These are phyloP conservation scores for Baronia brevicornis DNA, from an alignment of 2,888 invertebrate genomes.

Conservation along the genomic window DNA sequence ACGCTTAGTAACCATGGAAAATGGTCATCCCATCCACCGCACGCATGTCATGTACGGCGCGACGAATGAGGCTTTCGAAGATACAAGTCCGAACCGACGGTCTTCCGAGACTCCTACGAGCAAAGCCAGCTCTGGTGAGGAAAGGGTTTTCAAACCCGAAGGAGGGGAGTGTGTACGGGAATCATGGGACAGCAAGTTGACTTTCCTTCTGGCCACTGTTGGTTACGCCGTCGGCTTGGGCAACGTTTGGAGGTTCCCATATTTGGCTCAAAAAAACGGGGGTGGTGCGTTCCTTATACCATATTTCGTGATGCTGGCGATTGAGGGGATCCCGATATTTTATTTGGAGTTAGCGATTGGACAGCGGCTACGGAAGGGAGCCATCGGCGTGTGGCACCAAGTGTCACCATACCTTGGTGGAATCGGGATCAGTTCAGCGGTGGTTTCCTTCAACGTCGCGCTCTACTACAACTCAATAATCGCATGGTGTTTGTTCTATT, in stretches of 20 bases:
- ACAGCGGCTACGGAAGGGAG: constrained; percentile 93
- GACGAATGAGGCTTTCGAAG: constrained; percentile 87
- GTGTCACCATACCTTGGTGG: constrained; percentile 92
- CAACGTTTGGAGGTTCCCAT: constrained; percentile 97
- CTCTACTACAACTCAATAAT: constrained; percentile 98
- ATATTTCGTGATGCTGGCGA: constrained; percentile 94
- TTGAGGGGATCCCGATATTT: constrained; percentile 97
- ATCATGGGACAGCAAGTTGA: constrained; percentile 95
- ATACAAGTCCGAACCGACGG: constrained; percentile 60
- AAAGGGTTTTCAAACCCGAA: constrained; percentile 80
- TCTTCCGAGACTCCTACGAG: constrained; percentile 69
- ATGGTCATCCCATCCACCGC: constrained; percentile 69
- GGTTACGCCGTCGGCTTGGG: constrained; percentile 96
- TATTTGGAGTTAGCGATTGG: constrained; percentile 97
- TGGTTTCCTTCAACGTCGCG: constrained; percentile 97
- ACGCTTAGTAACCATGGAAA: constrained; percentile 83
- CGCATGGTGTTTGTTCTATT: constrained; percentile 97
- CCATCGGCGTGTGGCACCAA: constrained; percentile 97
- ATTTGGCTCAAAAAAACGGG: constrained; percentile 95
- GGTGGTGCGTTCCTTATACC: constrained; percentile 98
- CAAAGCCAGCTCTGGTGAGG: constrained; percentile 79
- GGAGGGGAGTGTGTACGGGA: constrained; percentile 86
- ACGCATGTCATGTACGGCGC: constrained; percentile 85
- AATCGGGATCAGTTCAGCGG: constrained; percentile 94
- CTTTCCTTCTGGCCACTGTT: constrained; percentile 94